Evolutionary conservation across 1,140 invertebrate genomes (phyloP), one percentile per base, ranked within the genome.

Genomic region (Sycophaga agraensis): DNA sequence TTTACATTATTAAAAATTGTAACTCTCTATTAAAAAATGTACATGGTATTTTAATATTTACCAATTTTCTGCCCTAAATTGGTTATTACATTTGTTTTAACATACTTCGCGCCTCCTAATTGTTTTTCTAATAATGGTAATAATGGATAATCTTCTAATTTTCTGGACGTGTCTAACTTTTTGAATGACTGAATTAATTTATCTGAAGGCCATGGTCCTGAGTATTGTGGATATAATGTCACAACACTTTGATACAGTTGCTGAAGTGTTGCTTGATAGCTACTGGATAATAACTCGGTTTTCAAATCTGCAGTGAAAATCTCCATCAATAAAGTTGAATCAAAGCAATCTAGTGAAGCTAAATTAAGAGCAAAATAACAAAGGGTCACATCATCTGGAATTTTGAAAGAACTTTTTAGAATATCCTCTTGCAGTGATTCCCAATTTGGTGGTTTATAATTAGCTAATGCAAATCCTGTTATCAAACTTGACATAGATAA

Each of bases 401-500:
- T 68, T 19, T 68, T 65, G 17, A 66, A 70, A 34, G 77, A 71
- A 2, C 63, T 67, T 21, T 70, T 62, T n/a, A 80, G 74, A 59
- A 55, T 58, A 56, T 64, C 79, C 76, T 26, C 72, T 37, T 9
- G 77, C 66, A 70, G 83, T 73, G 71, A 77, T 1, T 74, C 64
- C 86, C 86, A 89, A 66, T 82, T 65, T 16, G 73, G 49, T 2
- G 87, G 85, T 45, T 82, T 84, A 67, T 84, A 87, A 73, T 87
- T 83, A 26, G 82, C 84, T 65, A 81, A 79, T 12, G 82, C 73
- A 21, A 85, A 70, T 35, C 75, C 81, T 57, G 77, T 78, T 55
- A 84, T 73, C 54, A 85, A 79, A 35, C 74, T 74, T 62, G 83
- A 22, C 0, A 59, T 21, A 24, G 1, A 9, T 14, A 45, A 21